Percentiles rank a stretch among this genome's conserved stretches.
phyloP scores from a whole-genome alignment of 2,888 invertebrate species.

The Agrotis segetum region DNA sequence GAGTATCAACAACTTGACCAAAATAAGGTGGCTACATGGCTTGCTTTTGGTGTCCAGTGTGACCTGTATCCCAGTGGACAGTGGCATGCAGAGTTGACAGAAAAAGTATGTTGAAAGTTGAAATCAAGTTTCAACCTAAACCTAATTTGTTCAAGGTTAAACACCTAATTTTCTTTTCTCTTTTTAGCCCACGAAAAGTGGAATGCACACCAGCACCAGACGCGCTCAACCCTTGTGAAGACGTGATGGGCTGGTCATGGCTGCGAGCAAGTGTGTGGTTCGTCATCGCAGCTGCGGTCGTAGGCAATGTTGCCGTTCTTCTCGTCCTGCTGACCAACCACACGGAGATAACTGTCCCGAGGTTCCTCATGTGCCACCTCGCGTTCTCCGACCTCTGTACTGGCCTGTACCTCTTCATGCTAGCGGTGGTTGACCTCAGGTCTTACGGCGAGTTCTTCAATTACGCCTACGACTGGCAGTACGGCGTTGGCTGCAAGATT shows the following conservation, averaged over 20 bases:
- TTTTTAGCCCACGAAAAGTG: conserved; percentile 83
- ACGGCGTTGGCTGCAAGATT: conserved; percentile 95
- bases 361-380: conserved; percentile 92
- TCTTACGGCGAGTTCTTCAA: conserved; percentile 97
- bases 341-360: conserved; percentile 84
- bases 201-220: conserved; percentile 94
- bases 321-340: conserved; percentile 93
- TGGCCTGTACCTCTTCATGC: conserved; percentile 95
- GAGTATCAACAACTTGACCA: not conserved
- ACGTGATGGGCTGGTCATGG: conserved; percentile 96
- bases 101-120: too few species aligned
- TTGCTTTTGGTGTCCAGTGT: too few species aligned
- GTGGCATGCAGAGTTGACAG: too few species aligned
- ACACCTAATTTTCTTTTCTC: not conserved
- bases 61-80: too few species aligned
- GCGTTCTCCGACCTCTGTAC: conserved; percentile 97
- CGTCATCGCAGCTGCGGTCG: conserved; percentile 95
- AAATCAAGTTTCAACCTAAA: too few species aligned
- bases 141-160: too few species aligned
- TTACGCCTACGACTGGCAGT: conserved; percentile 97
- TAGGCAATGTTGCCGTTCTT: conserved; percentile 96
- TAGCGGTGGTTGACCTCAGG: conserved; percentile 96
- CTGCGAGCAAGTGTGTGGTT: conserved; percentile 96
- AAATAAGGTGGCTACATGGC: not conserved
- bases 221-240: conserved; percentile 97